phyloP scores from a whole-genome alignment of 2,797 vertebrate genomes.

The Carcharodon carcharias region DNA sequence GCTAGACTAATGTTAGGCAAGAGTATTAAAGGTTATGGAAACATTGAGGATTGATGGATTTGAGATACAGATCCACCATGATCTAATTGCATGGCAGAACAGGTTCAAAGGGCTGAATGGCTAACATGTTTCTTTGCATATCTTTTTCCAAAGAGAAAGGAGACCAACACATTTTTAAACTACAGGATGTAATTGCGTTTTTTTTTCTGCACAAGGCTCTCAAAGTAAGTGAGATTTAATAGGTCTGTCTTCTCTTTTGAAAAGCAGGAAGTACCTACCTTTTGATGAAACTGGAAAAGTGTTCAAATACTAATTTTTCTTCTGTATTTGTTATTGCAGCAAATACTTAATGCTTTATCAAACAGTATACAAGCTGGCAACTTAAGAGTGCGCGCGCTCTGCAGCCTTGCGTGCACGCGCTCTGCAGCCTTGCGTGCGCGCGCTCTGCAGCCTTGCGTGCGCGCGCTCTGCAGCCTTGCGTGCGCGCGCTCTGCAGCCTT shows the following conservation, averaged over 20 bases:
- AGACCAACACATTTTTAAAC: not conserved
- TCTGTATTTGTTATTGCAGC: not conserved
- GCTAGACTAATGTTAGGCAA: no score
- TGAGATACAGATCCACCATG: not conserved
- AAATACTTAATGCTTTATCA: not conserved
- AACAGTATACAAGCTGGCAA: not conserved
- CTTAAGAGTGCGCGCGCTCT: not conserved
- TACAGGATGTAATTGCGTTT: not conserved
- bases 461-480: not conserved
- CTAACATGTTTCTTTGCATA: not conserved
- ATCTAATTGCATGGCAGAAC: not conserved
- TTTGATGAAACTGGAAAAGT: not conserved
- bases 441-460: not conserved
- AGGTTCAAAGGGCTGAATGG: not conserved
- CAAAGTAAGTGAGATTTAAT: not conserved
- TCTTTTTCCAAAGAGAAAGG: not conserved
- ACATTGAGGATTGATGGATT: not conserved
- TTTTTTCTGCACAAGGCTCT: not conserved
- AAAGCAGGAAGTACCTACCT: not conserved
- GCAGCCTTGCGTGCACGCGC: not conserved
- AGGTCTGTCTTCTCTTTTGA: not conserved
- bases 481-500: not conserved
- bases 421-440: not conserved
- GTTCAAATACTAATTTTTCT: not conserved
- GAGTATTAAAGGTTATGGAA: not conserved